Evolutionary conservation across 2,888 invertebrate species (phyloP).

Genomic region (Cephus runcator): DNA sequence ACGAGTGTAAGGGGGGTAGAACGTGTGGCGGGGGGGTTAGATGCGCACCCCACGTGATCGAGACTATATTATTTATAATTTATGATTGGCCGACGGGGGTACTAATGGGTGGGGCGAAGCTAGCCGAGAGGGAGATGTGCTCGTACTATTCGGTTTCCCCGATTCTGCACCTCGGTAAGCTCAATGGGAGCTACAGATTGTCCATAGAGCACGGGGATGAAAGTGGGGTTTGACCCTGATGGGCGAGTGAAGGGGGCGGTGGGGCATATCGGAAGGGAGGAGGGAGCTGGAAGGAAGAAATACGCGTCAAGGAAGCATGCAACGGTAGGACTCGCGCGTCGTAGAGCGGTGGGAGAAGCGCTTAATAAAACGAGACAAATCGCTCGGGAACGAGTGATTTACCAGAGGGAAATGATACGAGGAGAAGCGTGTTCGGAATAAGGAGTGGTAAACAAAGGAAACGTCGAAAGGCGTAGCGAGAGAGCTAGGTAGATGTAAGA

Average conservation of each 20-base stretch:
- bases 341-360: background rate
- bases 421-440: background rate
- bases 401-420: background rate
- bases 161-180: background rate
- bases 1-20: background rate
- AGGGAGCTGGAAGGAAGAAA: background rate
- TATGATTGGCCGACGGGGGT: conserved; percentile 27
- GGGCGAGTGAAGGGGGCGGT: background rate
- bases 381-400: background rate
- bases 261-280: background rate
- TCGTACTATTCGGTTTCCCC: background rate
- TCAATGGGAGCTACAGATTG: background rate
- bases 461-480: background rate
- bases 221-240: background rate
- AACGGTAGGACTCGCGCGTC: background rate
- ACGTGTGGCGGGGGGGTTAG: background rate
- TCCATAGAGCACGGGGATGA: background rate
- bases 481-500: background rate
- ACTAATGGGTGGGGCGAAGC: conserved; percentile 1
- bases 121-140: background rate
- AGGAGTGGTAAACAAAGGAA: background rate
- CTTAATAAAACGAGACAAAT: background rate
- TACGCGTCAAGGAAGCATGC: background rate
- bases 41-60: background rate
- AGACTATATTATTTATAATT: conserved; percentile 36